Evolutionary conservation across 2,797 vertebrate species (phyloP).

Genomic region (Acropternis orthonyx): DNA sequence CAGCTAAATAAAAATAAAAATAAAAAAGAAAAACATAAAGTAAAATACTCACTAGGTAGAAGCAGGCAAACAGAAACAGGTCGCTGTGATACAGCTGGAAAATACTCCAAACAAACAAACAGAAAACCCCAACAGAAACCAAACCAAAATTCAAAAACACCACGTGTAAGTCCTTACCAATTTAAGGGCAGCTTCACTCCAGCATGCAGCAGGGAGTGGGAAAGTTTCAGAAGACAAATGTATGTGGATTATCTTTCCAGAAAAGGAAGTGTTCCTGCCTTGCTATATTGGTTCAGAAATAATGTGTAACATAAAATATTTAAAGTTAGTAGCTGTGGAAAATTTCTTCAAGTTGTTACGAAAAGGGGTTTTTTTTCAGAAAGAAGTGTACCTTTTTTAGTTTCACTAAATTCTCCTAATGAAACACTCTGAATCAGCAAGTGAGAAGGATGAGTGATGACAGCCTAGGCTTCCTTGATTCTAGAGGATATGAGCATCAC

Average conservation of each 20-base stretch:
- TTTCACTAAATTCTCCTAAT: background rate
- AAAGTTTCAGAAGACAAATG: background rate
- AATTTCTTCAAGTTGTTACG: background rate
- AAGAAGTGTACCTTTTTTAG: background rate
- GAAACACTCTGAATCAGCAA: background rate
- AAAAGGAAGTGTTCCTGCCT: background rate
- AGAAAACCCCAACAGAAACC: too few relatives aligned
- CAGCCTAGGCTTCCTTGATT: background rate
- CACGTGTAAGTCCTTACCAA: background rate
- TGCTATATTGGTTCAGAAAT: background rate
- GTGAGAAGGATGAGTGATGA: background rate
- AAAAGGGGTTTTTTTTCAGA: background rate
- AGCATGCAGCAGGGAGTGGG: too few relatives aligned
- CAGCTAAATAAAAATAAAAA: background rate
- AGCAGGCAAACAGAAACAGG: background rate
- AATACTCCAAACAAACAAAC: background rate
- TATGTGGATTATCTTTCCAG: background rate
- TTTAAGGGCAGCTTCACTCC: background rate
- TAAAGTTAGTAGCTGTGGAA: background rate
- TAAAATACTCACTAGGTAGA: background rate
- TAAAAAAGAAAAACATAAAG: background rate
- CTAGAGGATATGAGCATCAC: background rate
- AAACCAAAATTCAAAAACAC: accelerated
- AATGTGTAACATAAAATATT: background rate
- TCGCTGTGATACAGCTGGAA: background rate